A percentile compares a stretch with the other conserved stretches of the same genome.
Evolutionary conservation across 1,140 invertebrate species (phyloP).

Genomic region (Polypedilum pembai): DNA sequence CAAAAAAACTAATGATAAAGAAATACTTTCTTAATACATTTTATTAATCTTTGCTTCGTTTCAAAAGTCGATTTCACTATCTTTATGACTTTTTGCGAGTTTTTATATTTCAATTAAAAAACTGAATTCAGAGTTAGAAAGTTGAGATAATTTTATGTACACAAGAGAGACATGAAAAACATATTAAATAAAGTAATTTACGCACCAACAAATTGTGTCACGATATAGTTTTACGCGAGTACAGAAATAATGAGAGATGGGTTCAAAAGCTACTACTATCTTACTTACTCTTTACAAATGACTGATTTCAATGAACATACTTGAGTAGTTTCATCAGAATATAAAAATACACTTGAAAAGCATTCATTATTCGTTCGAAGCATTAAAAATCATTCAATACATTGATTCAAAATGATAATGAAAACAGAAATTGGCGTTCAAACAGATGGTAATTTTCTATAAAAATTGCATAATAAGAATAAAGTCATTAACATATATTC

Average conservation of each 20-base stretch:
- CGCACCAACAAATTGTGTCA: not conserved
- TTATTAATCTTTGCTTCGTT: too few relatives aligned
- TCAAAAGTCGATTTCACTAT: too few relatives aligned
- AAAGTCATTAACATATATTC: slow-evolving; percentile 30
- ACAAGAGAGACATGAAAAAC: not conserved
- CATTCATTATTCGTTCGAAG: not conserved
- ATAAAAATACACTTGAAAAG: not conserved
- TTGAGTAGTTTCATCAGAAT: not conserved
- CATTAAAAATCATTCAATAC: not conserved
- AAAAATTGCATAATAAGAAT: not conserved
- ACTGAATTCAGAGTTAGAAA: too few relatives aligned
- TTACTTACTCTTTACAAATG: too few relatives aligned
- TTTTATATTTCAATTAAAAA: too few relatives aligned
- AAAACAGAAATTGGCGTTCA: slow-evolving; percentile 41
- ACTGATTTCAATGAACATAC: not conserved
- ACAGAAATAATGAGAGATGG: not conserved
- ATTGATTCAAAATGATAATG: slow-evolving; percentile 30
- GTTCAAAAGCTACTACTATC: not conserved
- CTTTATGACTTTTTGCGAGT: too few relatives aligned
- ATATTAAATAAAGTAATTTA: not conserved
- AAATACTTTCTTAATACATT: too few relatives aligned
- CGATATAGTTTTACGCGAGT: not conserved
- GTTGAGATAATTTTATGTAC: not conserved
- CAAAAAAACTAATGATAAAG: too few relatives aligned
- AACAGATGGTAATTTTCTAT: slow-evolving; percentile 34